Base-by-base conservation (phyloP, 2,888 invertebrate species). In the Trichacis sp. region DNA sequence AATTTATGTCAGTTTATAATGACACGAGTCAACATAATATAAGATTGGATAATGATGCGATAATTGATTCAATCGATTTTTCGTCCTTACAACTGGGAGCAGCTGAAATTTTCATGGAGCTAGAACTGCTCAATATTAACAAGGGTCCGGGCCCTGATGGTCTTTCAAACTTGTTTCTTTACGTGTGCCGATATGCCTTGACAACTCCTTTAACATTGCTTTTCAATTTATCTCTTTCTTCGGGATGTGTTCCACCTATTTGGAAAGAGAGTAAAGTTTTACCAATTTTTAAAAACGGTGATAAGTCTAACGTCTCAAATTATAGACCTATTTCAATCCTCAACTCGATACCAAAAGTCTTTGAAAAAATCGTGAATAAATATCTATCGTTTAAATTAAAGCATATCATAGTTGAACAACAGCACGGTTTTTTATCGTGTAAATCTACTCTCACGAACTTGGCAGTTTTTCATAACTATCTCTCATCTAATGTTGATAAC, bases 361-460 rank as follows among this genome's bases (percentile, higher is more conserved):
- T 50, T 12, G 38, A 50, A 19, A 50, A 50, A 19, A 12, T 50
- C n/a, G n/a, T n/a, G n/a, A n/a, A n/a, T n/a, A n/a, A 43, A 43
- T 18, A 4, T 43, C 9, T 43, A 12, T 43, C 15, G 15, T 11
- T 12, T 14, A 29, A n/a, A 40, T n/a, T 51, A 1, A 15, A n/a
- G 11, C 15, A n/a, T 0, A 20, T 24, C 12, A 51, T 51, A 40
- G 15, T 20, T 2, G 51, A 40, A 12, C 20, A 51, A n/a, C 51
- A 51, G 20, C 51, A 51, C 40, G 51, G 51, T 15, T 51, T 40
- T 42, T 12, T 42, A 12, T 3, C 19, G 3, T 29, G 36, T 20
- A 19, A 29, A 51, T 40, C 24, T 1, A 38, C 6, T 6, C 3
- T 12, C 14, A 38, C 38, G 3, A 38, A 38, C 38, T 12, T 38